Evolutionary conservation across 2,113 vertebrate genomes (phyloP).

Genomic region (Atractosteus spatula): DNA sequence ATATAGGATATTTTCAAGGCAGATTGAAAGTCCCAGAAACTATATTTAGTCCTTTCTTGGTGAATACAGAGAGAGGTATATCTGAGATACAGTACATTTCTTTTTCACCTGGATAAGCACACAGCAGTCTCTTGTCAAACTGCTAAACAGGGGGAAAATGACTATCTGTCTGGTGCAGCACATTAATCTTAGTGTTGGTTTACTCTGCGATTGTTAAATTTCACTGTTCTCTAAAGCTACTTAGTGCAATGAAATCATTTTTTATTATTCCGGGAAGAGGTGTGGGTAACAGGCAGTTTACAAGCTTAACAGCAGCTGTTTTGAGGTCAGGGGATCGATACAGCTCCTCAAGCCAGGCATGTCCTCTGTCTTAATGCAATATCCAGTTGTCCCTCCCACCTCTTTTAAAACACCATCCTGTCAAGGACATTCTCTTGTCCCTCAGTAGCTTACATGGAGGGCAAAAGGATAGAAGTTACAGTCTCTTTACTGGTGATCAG

Average conservation of each 20-base stretch:
- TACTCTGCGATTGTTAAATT: conserved; percentile 7
- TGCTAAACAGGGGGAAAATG: not conserved
- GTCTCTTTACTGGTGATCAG: too few species aligned
- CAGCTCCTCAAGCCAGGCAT: not conserved
- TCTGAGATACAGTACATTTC: not conserved
- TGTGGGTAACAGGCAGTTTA: not conserved
- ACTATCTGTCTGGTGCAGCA: not conserved
- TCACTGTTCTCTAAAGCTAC: not conserved
- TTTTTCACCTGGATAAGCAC: not conserved
- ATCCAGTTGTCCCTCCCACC: too few species aligned
- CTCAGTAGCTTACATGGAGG: too few species aligned
- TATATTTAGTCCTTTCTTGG: not conserved
- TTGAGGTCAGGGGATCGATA: not conserved
- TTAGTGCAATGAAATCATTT: not conserved
- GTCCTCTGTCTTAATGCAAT: too few species aligned
- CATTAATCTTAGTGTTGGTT: conserved; percentile 4
- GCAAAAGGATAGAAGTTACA: too few species aligned
- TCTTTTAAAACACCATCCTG: too few species aligned
- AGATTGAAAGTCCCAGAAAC: not conserved
- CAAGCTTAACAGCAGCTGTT: not conserved
- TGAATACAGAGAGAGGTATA: not conserved
- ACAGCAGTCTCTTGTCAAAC: not conserved
- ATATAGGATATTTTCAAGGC: too few species aligned
- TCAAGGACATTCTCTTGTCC: too few species aligned
- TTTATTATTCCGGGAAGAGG: not conserved